phyloP scores from a whole-genome alignment of 2,888 invertebrate species.

The Neocrepidodera transversa region DNA sequence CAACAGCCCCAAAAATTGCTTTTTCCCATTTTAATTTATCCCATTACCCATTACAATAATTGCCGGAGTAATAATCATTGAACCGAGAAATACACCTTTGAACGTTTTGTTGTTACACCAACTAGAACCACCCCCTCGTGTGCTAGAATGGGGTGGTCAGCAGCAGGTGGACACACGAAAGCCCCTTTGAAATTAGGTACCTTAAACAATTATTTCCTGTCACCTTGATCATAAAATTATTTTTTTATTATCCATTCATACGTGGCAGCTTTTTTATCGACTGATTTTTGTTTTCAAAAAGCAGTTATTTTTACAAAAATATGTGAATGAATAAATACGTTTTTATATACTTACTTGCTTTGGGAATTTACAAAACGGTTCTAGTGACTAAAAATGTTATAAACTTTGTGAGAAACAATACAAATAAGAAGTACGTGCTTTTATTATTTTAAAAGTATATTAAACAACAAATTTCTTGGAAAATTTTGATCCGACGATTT shows the following conservation, averaged over 20 bases:
- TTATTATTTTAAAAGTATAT: too few species aligned
- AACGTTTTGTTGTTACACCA: conserved; percentile 30
- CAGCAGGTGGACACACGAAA: conserved; percentile 11
- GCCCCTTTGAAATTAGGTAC: conserved; percentile 3
- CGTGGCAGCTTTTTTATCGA: too few species aligned
- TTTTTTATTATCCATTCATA: conserved; percentile 4
- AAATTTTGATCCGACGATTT: too few species aligned
- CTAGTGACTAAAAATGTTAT: too few species aligned
- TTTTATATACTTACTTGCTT: too few species aligned
- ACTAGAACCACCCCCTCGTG: conserved; percentile 15
- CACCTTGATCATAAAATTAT: conserved; percentile 18
- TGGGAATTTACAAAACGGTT: too few species aligned
- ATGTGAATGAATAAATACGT: too few species aligned
- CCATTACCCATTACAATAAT: conserved; percentile 33
- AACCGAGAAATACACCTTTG: conserved; percentile 41
- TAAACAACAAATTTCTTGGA: too few species aligned
- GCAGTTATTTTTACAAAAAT: too few species aligned
- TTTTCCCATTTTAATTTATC: conserved; percentile 31
- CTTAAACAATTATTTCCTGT: conserved; percentile 25
- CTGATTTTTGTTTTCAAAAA: too few species aligned
- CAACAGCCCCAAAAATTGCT: conserved; percentile 26
- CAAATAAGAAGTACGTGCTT: too few species aligned
- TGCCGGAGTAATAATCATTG: conserved; percentile 36
- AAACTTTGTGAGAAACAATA: too few species aligned
- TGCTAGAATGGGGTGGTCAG: conserved; percentile 8